These are phyloP conservation scores for Origma solitaria DNA, from an alignment of 2,113 vertebrate species.

Conservation along the genomic window DNA sequence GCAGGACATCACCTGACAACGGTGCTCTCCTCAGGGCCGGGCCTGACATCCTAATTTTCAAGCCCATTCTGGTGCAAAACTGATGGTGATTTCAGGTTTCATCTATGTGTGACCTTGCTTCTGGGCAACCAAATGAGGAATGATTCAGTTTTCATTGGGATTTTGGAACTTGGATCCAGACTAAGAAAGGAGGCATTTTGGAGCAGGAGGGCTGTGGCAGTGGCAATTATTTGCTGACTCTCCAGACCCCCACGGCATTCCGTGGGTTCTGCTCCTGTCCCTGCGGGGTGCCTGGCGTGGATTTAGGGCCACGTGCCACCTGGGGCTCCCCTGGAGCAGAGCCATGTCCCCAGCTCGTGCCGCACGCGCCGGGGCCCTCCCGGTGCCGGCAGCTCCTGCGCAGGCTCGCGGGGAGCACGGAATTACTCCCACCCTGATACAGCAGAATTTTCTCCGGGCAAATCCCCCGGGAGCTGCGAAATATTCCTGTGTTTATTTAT, in stretches of 20 bases:
- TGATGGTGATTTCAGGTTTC: not conserved
- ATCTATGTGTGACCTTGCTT: not conserved
- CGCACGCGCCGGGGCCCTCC: not conserved
- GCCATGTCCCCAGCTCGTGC: not conserved
- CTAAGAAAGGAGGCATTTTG: not conserved
- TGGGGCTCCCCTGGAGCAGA: not conserved
- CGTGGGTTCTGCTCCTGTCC: not conserved
- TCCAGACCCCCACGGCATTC: accelerated
- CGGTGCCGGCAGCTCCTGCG: not conserved
- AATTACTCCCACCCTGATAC: not conserved
- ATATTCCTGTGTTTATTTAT: slow-evolving; percentile 45
- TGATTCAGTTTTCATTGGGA: accelerated
- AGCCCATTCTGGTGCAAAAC: not conserved
- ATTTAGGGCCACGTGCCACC: not conserved
- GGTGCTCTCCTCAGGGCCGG: not conserved
- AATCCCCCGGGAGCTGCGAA: not conserved
- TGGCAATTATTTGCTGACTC: accelerated
- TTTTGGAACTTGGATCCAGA: not conserved
- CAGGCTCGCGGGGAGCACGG: not conserved
- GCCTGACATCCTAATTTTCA: not conserved
- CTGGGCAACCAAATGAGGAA: not conserved
- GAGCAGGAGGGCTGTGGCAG: accelerated
- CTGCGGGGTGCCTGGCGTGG: accelerated
- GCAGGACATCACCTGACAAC: not conserved
- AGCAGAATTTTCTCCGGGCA: not conserved